Evolutionary conservation across 2,797 vertebrate genomes (phyloP), one percentile per base, ranked within the genome.

Genomic region (Eulemur albifrons): DNA sequence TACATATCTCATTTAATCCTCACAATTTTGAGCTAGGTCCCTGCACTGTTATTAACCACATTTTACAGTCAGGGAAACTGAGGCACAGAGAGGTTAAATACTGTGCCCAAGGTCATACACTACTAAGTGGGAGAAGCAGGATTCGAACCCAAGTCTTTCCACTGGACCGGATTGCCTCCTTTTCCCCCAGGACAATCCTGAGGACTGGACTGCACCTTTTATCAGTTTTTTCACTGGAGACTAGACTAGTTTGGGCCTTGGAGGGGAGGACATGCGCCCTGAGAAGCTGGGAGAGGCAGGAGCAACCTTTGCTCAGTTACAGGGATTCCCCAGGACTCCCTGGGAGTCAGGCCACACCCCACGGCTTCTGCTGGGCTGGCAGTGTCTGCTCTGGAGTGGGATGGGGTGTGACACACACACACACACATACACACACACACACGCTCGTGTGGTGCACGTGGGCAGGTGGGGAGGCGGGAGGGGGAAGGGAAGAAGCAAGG

Each of bases 321-420:
- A 92, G 90, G 95, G 97, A 96, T 97, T 98, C 96, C 95, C 96
- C 84, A 95, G 92, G 92, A 94, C 86, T 93, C 75, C 87, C 87
- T 65, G 59, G 43, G 84, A 96, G 48, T 72, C 80, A 65, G 80
- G 63, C 80, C 96, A 94, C 84, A 94, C 93, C 95, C 90, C 52
- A 12, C 15, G 43, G 30, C 27, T 88, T 90, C 35, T 54, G 76
- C 63, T 61, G 32, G 79, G 69, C n/a, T 48, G 72, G 65, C 30
- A 0, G 14, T 30, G 59, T 82, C 75, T 65, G 76, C 35, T 45
- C 54, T 40, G 45, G 12, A 94, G 59, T 50, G 17, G 12, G 35
- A 38, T 40, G 54, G 54, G 52, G 35, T 35, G 65, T 67, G 20
- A n/a, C 54, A 23, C 65, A 35, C 65, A 7, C 35, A 12, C 59